Evolutionary conservation across 2,113 vertebrate species (phyloP).

Genomic region (Conger conger): DNA sequence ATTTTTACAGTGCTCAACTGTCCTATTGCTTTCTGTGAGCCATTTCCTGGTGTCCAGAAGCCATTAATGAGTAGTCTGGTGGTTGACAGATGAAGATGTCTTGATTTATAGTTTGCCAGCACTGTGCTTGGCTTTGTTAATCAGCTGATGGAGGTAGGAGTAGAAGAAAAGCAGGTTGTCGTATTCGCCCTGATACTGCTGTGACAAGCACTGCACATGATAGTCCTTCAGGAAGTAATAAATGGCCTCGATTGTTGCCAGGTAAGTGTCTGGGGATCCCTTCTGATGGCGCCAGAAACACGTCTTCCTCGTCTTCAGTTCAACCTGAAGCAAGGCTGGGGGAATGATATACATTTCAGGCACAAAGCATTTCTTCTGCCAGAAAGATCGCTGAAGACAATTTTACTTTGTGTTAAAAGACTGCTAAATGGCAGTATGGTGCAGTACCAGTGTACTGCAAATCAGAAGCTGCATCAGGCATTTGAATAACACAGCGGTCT

Average conservation of each 20-base stretch:
- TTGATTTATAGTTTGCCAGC: slow-evolving; percentile 71
- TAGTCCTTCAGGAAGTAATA: slow-evolving; percentile 95
- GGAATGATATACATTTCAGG: slow-evolving; percentile 29
- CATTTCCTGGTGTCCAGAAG: neutral
- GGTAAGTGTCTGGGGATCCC: slow-evolving; percentile 91
- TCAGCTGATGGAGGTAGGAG: slow-evolving; percentile 85
- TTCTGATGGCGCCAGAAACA: slow-evolving; percentile 97
- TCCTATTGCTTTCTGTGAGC: neutral
- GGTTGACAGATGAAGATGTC: neutral
- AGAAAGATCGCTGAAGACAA: neutral
- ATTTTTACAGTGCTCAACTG: neutral
- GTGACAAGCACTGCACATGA: slow-evolving; percentile 75
- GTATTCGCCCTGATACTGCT: slow-evolving; percentile 86
- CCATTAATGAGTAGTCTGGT: neutral
- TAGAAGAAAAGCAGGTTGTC: slow-evolving; percentile 97
- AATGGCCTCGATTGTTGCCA: slow-evolving; percentile 95
- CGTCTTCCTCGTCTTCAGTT: slow-evolving; percentile 88
- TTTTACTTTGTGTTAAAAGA: neutral
- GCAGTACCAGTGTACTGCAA: neutral
- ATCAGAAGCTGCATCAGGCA: neutral
- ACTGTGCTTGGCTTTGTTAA: slow-evolving; percentile 82
- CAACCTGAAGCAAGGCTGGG: slow-evolving; percentile 87
- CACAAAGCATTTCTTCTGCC: neutral
- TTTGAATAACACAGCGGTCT: too few relatives aligned
- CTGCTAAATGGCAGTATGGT: neutral